Evolutionary conservation across 2,888 invertebrate genomes (phyloP), one percentile per base, ranked within the genome.

Genomic region (Sclerodermus sp.): DNA sequence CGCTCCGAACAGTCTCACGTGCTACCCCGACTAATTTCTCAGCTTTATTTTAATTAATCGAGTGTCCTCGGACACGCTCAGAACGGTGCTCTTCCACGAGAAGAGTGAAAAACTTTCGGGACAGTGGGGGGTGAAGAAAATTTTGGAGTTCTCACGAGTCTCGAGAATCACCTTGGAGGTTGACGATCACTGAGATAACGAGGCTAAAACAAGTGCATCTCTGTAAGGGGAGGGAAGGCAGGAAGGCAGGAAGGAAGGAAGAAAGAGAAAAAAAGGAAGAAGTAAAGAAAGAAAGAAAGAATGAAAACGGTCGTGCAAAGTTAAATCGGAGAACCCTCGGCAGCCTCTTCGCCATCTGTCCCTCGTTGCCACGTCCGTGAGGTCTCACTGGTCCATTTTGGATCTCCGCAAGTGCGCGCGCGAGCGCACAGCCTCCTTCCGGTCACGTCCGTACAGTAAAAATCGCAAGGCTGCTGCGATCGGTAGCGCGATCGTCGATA

Each of bases 341-440:
- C 23, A 23, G 23, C 8, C 8, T 23, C 23, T 23, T 23, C 23
- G 53, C 64, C 67, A 68, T 70, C 69, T 68, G 69, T 70, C 68
- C 69, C 65, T 67, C 64, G 69, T 69, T 68, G 69, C 69, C 69
- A 67, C 65, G 63, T 68, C 68, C 65, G 60, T 63, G 52, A 57
- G 51, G 52, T 57, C 64, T 54, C 55, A 62, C 60, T 61, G 62
- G 63, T 63, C 58, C 58, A 59, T 59, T 59, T 59, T 59, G 50
- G 58, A 52, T 44, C 48, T 55, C 52, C 38, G 47, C 50, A 23
- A 23, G 23, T 8, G 23, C 23, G 23, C 3, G 23, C 23, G 23
- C 23, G 23, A 23, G 3, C 8, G 23, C 23, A 3, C 3, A 23
- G 23, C 23, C 23, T 23, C 23, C 8, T 23, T 8, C n/a, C n/a